Evolutionary conservation across 2,113 vertebrate genomes (phyloP), one percentile per base, ranked within the genome.

Genomic region (Tretioscincus oriximinensis): DNA sequence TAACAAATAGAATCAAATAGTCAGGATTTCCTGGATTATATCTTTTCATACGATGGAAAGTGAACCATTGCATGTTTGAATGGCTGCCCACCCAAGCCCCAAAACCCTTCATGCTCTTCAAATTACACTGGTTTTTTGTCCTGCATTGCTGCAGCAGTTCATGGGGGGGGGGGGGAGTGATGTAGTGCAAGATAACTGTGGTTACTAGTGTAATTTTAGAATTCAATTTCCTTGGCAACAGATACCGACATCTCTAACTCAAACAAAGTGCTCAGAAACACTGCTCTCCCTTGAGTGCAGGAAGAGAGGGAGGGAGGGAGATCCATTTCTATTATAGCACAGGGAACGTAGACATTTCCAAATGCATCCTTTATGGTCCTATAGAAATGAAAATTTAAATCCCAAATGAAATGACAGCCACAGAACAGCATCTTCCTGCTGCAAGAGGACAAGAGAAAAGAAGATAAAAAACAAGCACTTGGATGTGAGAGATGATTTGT

Each of bases 201-300:
- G 20, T 5, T 68, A 81, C 84, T 85, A 86, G 87, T 0, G 67
- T 81, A 90, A 89, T 89, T 93, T 93, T 90, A 93, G 91, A 91
- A 91, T 26, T 76, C 80, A 75, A 69, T 93, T 91, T 91, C 90
- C 92, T 84, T 93, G 91, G 92, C 89, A 91, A 92, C 91, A 29
- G 2, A 82, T 80, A 80, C 90, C 91, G 90, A 89, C 90, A 90
- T 87, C 87, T 84, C 82, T 80, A 87, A 83, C 83, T 91, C 88
- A 89, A 80, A 69, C 29, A 41, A 71, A 71, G 91, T 85, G 29
- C 83, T 76, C 78, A 81, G 90, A 85, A 86, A 67, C 80, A 64
- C 69, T 86, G 82, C 28, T 66, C 87, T 90, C 88, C 61, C 84
- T 84, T 69, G 35, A 84, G 54, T 82, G 72, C 81, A 81, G 81